Conservation (phyloP, 2,888 invertebrate species). For the Eristalis tenax region DNA sequence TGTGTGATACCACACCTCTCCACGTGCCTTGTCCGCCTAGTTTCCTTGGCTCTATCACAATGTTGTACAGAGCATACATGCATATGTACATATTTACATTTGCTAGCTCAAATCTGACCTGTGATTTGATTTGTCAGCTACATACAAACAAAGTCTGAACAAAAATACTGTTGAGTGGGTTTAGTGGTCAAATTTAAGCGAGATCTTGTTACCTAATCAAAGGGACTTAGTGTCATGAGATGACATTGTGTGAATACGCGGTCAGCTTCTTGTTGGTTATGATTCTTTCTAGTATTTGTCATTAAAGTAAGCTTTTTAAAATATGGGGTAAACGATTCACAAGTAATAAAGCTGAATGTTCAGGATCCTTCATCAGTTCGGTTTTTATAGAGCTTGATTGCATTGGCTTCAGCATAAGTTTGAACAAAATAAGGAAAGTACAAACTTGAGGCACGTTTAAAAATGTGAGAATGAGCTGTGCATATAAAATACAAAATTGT, state of each 20-base stretch:
- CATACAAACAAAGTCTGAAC: constrained; percentile 18
- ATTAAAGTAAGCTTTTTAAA: not conserved
- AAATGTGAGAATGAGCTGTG: too few relatives aligned
- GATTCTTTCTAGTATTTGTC: not conserved
- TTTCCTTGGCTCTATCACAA: constrained; percentile 3
- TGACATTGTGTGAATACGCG: not conserved
- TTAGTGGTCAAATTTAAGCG: constrained; percentile 5
- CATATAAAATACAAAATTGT: too few relatives aligned
- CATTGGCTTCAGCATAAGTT: too few relatives aligned
- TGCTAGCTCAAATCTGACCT: not conserved
- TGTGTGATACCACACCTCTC: constrained; percentile 69
- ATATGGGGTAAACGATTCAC: not conserved
- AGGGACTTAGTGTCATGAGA: not conserved
- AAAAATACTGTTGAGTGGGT: constrained; percentile 36
- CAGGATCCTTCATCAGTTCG: too few relatives aligned
- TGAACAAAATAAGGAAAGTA: too few relatives aligned
- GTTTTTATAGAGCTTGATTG: too few relatives aligned
- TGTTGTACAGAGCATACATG: not conserved
- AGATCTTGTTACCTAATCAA: not conserved
- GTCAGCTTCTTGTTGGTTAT: not conserved
- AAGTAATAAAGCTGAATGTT: too few relatives aligned
- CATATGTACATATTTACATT: constrained; percentile 3
- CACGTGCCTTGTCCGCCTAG: constrained; percentile 71
- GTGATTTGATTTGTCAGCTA: not conserved
- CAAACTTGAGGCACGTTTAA: too few relatives aligned